Conservation (phyloP, 2,888 invertebrate species). For the Osmoderma eremita region DNA sequence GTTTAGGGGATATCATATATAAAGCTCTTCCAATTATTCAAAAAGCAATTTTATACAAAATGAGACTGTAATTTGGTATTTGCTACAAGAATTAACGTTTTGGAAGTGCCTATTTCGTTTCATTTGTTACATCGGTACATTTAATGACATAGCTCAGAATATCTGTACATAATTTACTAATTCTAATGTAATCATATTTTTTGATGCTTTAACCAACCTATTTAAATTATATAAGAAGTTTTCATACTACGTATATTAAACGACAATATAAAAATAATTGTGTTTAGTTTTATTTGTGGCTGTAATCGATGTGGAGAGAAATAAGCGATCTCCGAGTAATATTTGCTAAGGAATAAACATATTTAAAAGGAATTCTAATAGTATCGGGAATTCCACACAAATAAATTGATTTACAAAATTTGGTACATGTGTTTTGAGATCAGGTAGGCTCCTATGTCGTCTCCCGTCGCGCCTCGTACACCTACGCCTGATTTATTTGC, state of each 20-base stretch:
- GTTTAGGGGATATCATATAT: slow-evolving; percentile 30
- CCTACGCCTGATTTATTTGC: no score
- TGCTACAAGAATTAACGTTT: slow-evolving; percentile 38
- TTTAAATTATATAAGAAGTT: slow-evolving; percentile 50
- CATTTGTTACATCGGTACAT: slow-evolving; percentile 14
- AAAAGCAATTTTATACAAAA: slow-evolving; percentile 41
- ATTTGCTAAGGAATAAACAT: no score
- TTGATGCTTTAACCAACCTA: slow-evolving; percentile 53
- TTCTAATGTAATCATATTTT: slow-evolving; percentile 50
- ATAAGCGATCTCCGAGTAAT: no score
- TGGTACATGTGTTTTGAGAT: no score
- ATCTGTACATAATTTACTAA: slow-evolving; percentile 48
- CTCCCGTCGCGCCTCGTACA: no score
- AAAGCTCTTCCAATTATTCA: slow-evolving; percentile 46
- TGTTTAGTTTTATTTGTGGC: slow-evolving; percentile 30
- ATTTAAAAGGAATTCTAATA: no score
- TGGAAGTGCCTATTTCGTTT: slow-evolving; percentile 47
- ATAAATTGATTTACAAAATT: no score
- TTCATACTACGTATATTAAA: slow-evolving; percentile 50
- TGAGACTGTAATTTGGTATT: slow-evolving; percentile 46
- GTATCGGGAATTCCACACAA: no score
- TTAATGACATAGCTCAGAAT: slow-evolving; percentile 34
- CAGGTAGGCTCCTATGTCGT: no score
- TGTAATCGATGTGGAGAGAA: no score
- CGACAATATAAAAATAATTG: slow-evolving; percentile 38